Evolutionary conservation across 2,888 invertebrate genomes (phyloP).

Genomic region (Melanophora roralis): DNA sequence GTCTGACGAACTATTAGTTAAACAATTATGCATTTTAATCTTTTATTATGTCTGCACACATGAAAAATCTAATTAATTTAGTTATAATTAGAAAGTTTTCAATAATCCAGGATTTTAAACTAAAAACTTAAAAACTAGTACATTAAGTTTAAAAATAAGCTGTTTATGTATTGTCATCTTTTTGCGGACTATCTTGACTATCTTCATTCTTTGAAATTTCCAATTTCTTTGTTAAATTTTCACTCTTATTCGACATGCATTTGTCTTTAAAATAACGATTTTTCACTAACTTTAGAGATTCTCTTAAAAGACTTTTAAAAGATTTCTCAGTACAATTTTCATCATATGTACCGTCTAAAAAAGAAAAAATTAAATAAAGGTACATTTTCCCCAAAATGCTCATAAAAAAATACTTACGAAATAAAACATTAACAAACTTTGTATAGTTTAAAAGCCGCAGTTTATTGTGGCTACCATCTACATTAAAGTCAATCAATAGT

Average conservation of each 20-base stretch:
- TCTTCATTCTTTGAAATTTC: neutral
- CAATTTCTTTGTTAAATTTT: neutral
- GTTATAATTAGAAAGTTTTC: no score
- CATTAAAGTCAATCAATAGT: constrained; percentile 1
- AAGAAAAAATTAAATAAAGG: neutral
- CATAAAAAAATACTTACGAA: neutral
- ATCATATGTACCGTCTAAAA: neutral
- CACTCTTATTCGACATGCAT: neutral
- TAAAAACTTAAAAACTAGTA: no score
- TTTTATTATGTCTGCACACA: no score
- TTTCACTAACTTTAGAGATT: constrained; percentile 1
- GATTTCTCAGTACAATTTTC: constrained; percentile 1
- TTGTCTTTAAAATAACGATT: constrained; percentile 7
- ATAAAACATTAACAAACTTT: constrained; percentile 10
- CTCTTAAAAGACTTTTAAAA: neutral
- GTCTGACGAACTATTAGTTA: neutral
- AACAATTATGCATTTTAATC: neutral
- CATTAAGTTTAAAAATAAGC: neutral
- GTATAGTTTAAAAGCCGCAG: neutral
- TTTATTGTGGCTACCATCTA: constrained; percentile 15
- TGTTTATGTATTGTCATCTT: neutral
- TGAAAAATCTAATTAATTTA: no score
- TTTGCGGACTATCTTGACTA: neutral
- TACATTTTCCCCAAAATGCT: neutral
- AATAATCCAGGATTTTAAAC: no score